A percentile compares a stretch with the other conserved stretches of the same genome.
Evolutionary conservation across 2,888 invertebrate species (phyloP).

Genomic region (Drosophila paranaensis): DNA sequence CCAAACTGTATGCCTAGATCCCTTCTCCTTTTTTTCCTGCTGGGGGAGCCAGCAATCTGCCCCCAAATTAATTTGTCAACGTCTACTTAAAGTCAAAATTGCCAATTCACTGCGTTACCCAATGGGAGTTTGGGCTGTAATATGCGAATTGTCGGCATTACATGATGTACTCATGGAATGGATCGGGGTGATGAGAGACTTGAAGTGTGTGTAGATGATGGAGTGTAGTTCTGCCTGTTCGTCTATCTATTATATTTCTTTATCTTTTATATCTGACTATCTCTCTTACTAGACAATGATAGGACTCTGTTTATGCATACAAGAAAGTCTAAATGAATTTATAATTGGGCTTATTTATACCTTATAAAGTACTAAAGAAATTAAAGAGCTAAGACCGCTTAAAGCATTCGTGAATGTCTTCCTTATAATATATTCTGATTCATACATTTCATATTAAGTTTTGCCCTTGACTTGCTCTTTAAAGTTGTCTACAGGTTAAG

Average conservation of each 20-base stretch:
- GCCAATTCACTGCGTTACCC: slow-evolving; percentile 38
- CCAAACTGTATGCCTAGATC: slow-evolving; percentile 42
- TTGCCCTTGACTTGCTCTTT: too few relatives aligned
- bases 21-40: slow-evolving; percentile 5
- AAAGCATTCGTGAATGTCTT: too few relatives aligned
- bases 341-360: too few relatives aligned
- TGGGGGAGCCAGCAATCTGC: slow-evolving; percentile 17
- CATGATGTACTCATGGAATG: not conserved
- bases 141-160: slow-evolving; percentile 26
- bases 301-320: too few relatives aligned
- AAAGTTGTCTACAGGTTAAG: not conserved
- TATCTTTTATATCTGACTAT: too few relatives aligned
- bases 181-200: not conserved
- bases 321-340: too few relatives aligned
- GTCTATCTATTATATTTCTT: too few relatives aligned
- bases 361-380: too few relatives aligned
- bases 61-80: slow-evolving; percentile 76
- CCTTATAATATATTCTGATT: too few relatives aligned
- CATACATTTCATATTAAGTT: too few relatives aligned
- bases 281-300: too few relatives aligned
- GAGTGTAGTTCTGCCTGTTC: not conserved
- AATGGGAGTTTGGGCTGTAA: not conserved
- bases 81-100: slow-evolving; percentile 73
- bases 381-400: too few relatives aligned
- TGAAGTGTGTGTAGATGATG: not conserved